Evolutionary conservation across 1,140 invertebrate genomes (phyloP).

Genomic region (Pseudomyrmex cubaensis): DNA sequence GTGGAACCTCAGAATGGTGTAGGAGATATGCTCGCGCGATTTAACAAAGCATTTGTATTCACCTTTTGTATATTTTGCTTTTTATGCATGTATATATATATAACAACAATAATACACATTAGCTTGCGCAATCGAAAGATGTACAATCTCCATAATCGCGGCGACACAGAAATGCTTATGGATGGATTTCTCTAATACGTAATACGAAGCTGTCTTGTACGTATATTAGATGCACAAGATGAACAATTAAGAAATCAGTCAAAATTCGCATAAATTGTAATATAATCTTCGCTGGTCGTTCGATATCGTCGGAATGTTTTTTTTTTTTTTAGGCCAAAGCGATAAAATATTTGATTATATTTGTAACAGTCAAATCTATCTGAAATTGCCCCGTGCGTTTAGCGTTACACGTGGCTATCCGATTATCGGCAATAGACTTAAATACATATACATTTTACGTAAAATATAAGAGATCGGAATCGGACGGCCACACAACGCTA

Average conservation of each 20-base stretch:
- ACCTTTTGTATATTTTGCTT: conserved; percentile 45
- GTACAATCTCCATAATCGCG: conserved; percentile 32
- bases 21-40: not conserved
- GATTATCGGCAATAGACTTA: not conserved
- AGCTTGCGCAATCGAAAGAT: conserved; percentile 15
- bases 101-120: conserved; percentile 64
- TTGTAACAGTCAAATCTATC: conserved; percentile 25
- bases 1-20: not conserved
- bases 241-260: conserved; percentile 50
- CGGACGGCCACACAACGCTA: conserved; percentile 12
- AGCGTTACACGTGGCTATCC: conserved; percentile 9
- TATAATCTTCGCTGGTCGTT: conserved; percentile 3
- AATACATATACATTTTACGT: not conserved
- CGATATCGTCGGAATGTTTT: not conserved
- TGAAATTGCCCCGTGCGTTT: conserved; percentile 23
- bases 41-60: conserved; percentile 61
- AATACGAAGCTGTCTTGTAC: conserved; percentile 36
- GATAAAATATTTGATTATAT: conserved; percentile 55
- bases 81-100: not conserved
- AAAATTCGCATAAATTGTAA: not conserved
- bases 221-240: conserved; percentile 24
- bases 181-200: conserved; percentile 67
- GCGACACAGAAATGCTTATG: conserved; percentile 52
- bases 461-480: conserved; percentile 18
- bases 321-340: conserved; percentile 46